These are phyloP conservation scores for Oegoconia quadripuncta DNA, from an alignment of 2,888 invertebrate species.

Conservation along the genomic window DNA sequence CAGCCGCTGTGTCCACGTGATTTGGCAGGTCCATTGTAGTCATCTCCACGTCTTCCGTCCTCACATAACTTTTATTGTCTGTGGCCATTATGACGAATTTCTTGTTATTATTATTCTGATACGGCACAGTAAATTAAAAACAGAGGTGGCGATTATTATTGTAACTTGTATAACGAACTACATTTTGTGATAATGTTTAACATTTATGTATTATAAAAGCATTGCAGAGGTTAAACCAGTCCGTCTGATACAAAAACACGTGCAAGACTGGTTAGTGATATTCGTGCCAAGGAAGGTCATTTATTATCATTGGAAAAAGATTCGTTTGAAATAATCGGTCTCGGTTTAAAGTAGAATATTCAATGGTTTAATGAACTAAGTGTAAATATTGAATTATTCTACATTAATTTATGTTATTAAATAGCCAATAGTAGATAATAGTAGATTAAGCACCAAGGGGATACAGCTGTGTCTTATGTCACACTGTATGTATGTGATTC, in stretches of 20 bases:
- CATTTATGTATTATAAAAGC: not conserved
- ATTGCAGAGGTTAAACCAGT: not conserved
- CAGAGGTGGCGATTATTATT: no score
- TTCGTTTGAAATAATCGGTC: not conserved
- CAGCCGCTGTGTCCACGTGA: slow-evolving; percentile 2
- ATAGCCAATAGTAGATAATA: no score
- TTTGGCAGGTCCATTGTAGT: slow-evolving; percentile 5
- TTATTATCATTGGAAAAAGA: not conserved
- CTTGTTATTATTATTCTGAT: not conserved
- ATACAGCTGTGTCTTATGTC: no score
- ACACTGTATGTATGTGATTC: no score
- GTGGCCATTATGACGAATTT: slow-evolving; percentile 14
- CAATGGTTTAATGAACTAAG: no score
- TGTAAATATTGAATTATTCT: no score
- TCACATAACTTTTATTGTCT: slow-evolving; percentile 20
- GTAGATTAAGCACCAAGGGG: no score
- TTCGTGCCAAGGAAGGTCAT: not conserved
- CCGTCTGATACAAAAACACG: not conserved
- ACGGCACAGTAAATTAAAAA: no score
- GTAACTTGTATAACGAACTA: no score
- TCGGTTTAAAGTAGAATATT: not conserved
- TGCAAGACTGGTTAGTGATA: not conserved
- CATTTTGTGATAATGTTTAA: no score
- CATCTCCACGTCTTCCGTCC: slow-evolving; percentile 21
- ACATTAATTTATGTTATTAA: no score